Conservation (phyloP, 2,888 invertebrate species). For the Eupithecia centaureata region DNA sequence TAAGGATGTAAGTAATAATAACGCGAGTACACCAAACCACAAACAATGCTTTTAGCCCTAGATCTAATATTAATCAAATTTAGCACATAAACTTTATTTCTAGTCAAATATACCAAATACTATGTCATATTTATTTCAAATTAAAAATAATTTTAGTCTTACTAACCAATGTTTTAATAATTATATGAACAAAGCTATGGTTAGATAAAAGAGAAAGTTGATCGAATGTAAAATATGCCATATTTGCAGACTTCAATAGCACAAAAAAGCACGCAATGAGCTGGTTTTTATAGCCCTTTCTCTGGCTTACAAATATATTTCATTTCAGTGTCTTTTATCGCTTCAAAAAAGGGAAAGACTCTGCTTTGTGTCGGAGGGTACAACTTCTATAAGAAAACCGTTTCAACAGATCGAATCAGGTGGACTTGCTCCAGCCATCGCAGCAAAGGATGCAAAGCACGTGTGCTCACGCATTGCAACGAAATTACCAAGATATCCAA, state of each 20-base stretch:
- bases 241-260: no score
- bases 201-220: no score
- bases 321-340: constrained; percentile 45
- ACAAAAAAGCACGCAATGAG: neutral
- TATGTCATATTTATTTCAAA: neutral
- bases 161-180: neutral
- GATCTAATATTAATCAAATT: neutral
- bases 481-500: constrained; percentile 51
- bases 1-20: neutral
- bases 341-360: constrained; percentile 44
- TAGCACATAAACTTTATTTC: neutral
- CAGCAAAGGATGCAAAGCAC: constrained; percentile 52
- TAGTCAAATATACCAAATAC: neutral
- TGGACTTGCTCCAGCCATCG: constrained; percentile 59
- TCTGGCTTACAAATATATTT: neutral
- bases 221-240: no score
- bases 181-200: neutral
- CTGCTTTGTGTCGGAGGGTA: constrained; percentile 33
- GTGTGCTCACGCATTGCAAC: constrained; percentile 49
- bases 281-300: neutral
- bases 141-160: neutral
- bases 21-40: neutral
- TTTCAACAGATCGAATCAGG: constrained; percentile 43
- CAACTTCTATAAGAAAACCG: constrained; percentile 35
- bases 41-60: neutral